These are phyloP conservation scores for Himantopus leucocephalus DNA, from an alignment of 2,113 vertebrate species.

Conservation along the genomic window DNA sequence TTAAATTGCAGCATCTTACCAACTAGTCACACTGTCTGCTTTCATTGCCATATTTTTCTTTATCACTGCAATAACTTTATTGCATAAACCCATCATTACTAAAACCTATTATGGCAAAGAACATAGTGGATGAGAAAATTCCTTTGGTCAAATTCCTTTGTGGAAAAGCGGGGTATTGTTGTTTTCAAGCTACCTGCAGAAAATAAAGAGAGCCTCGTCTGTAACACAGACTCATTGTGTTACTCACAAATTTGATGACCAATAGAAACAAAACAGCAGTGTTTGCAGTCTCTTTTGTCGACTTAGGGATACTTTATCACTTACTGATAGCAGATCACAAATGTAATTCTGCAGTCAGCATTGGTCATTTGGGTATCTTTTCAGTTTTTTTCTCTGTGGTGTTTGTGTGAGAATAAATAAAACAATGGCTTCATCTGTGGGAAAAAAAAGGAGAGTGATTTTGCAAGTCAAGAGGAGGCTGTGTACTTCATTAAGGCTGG, in stretches of 20 bases:
- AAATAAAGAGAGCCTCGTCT: neutral
- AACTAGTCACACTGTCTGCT: neutral
- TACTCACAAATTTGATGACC: neutral
- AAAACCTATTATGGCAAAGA: neutral
- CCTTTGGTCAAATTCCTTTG: neutral
- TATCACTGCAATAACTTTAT: neutral
- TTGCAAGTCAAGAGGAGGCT: neutral
- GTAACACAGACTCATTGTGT: neutral
- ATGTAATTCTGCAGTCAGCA: neutral
- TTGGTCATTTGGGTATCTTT: neutral
- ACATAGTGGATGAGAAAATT: accelerated
- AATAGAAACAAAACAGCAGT: neutral
- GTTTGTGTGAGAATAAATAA: neutral
- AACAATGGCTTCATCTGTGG: neutral
- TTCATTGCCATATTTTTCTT: neutral
- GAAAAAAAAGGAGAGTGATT: neutral
- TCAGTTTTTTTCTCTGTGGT: neutral
- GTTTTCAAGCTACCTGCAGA: neutral
- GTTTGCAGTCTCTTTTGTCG: neutral
- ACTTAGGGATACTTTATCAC: neutral
- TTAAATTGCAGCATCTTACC: neutral
- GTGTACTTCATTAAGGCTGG: neutral
- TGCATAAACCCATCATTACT: neutral
- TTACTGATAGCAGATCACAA: neutral
- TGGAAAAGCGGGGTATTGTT: neutral